phyloP scores from a whole-genome alignment of 2,113 vertebrate genomes.

The Dunckerocampus dactyliophorus region DNA sequence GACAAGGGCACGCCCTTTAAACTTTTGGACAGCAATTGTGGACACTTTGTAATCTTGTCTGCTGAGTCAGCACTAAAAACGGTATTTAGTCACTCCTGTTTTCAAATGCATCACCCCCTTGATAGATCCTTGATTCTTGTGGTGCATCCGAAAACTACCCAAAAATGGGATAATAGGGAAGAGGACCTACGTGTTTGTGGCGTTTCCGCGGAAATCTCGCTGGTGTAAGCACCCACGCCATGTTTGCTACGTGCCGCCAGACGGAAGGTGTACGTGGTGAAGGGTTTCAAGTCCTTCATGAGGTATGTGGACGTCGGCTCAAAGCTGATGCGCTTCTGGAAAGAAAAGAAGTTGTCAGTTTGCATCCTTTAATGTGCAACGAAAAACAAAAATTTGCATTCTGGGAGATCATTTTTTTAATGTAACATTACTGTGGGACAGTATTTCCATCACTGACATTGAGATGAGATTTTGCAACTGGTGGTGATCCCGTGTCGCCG shows the following conservation, averaged over 20 bases:
- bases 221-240: conserved; percentile 91
- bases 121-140: no score
- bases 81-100: conserved; percentile 38
- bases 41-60: conserved; percentile 60
- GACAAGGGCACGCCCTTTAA: conserved; percentile 52
- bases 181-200: conserved; percentile 98
- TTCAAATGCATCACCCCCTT: conserved; percentile 59
- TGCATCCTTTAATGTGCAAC: no score
- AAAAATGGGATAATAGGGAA: conserved; percentile 67
- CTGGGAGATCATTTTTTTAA: no score
- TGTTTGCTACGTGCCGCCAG: conserved; percentile 93
- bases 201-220: conserved; percentile 93
- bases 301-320: conserved; percentile 89
- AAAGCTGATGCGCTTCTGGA: conserved; percentile 86
- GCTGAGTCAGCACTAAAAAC: conserved; percentile 55
- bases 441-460: no score
- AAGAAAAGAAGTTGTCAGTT: conserved; percentile 20
- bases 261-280: conserved; percentile 92
- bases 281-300: conserved; percentile 91
- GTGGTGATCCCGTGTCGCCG: no score
- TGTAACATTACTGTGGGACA: no score
- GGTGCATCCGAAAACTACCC: no score
- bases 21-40: conserved; percentile 42
- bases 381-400: no score
- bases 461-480: no score